A percentile compares a stretch with the other conserved stretches of the same genome.
Conservation (phyloP, 1,140 invertebrate genomes). For the Pinna nobilis region DNA sequence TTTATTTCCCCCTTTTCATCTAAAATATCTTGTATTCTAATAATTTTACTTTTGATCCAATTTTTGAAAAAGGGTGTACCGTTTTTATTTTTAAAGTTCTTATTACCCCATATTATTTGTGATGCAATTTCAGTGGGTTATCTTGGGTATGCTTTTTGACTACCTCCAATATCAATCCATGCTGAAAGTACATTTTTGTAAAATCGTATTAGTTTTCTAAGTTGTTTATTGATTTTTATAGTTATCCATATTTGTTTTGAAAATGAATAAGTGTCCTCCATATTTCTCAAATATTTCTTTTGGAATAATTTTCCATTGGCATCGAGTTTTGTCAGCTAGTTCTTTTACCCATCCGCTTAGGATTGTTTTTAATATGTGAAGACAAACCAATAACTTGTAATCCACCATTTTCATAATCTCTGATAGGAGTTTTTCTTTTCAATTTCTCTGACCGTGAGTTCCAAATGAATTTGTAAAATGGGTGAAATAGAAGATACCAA, state of each 20-base stretch:
- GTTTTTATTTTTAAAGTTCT: not conserved
- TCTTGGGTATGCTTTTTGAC: not conserved
- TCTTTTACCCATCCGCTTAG: not conserved
- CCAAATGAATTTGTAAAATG: too few species aligned
- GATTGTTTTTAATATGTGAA: not conserved
- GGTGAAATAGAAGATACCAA: too few species aligned
- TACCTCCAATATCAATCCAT: not conserved
- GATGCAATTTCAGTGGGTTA: not conserved
- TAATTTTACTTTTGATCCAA: not conserved
- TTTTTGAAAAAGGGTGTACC: not conserved
- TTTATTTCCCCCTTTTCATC: constrained; percentile 1
- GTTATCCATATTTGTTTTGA: constrained; percentile 1
- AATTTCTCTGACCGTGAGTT: not conserved
- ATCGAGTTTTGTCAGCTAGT: not conserved
- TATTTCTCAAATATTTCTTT: not conserved
- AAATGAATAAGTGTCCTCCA: not conserved
- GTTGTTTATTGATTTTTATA: not conserved
- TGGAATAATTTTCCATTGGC: not conserved
- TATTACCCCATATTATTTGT: not conserved
- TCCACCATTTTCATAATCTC: constrained; percentile 1
- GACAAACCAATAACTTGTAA: not conserved
- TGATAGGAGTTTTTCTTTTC: not conserved
- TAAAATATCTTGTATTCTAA: not conserved
- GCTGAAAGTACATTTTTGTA: not conserved
- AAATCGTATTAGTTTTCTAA: not conserved